phyloP scores from a whole-genome alignment of 2,888 invertebrate species.

The Diachrysia chrysitis region DNA sequence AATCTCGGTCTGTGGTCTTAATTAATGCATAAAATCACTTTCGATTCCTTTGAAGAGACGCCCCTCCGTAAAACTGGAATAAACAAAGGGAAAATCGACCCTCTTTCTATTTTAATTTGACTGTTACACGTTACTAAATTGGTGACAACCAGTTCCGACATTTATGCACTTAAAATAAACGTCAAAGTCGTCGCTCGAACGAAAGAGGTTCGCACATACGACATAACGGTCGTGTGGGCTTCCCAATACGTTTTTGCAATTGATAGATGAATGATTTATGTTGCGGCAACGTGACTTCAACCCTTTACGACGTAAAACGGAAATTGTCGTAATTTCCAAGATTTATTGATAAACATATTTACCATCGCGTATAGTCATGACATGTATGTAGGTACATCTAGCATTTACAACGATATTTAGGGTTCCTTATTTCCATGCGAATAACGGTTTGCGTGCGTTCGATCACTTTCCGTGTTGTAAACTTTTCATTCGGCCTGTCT shows the following conservation, averaged over 20 bases:
- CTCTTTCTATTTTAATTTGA: conserved; percentile 64
- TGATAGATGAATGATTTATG: conserved; percentile 61
- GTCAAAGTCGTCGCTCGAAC: conserved; percentile 30
- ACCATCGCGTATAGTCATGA: conserved; percentile 58
- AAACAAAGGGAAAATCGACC: conserved; percentile 71
- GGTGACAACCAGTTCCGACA: conserved; percentile 25
- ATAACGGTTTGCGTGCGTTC: conserved; percentile 80
- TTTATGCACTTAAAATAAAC: conserved; percentile 49
- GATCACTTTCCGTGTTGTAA: conserved; percentile 82
- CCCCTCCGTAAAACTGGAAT: conserved; percentile 72
- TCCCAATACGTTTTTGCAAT: conserved; percentile 56
- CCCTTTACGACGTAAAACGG: conserved; percentile 48
- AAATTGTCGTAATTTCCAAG: conserved; percentile 56
- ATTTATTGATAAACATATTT: conserved; percentile 62
- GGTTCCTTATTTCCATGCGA: conserved; percentile 76
- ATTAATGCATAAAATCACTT: conserved; percentile 86
- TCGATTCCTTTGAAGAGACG: conserved; percentile 74
- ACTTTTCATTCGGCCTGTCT: conserved; percentile 80
- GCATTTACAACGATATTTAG: conserved; percentile 68
- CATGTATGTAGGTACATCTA: conserved; percentile 64
- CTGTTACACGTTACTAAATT: conserved; percentile 53
- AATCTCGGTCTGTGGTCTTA: conserved; percentile 87
- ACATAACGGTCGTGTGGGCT: conserved; percentile 33
- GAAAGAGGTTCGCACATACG: conserved; percentile 21
- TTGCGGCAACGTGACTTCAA: conserved; percentile 54